Base-by-base conservation (phyloP, 2,113 vertebrate species). In the Crotalus horridus region DNA sequence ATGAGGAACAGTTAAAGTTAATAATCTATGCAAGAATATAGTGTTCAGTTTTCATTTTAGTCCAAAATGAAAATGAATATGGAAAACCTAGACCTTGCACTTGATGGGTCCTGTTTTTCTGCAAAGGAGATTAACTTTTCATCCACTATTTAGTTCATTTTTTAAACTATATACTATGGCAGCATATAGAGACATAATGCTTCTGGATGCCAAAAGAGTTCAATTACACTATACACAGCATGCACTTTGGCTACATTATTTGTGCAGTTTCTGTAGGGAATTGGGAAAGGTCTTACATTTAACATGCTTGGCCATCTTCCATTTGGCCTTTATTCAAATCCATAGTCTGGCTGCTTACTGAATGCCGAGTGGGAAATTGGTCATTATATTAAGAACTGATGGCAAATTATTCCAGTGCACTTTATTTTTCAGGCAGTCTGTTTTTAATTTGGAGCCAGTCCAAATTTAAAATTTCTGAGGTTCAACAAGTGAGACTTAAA, bases 221-320 rank as follows among this genome's bases (percentile, higher is more conserved):
- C 90, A 92, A 96, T 97, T 97, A 94, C 95, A 94, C 94, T 95
- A 95, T 92, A 86, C 93, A 95, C 92, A 95, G 95, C 97, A 97
- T 96, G 95, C 94, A 97, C 97, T 97, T 97, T 95, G 94, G 93
- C 96, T 96, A 96, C 89, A 96, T 97, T 97, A 97, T 98, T 97
- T 98, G 96, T 96, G 96, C 97, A 97, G 89, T 97, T 97, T 97
- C 98, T 97, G 92, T 94, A 96, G 96, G 97, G 97, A 98, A 96
- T 96, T 97, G 95, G 96, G 96, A 97, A 97, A 97, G 94, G 96
- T 96, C 96, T 97, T 97, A 96, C 97, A 97, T 98, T 97, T 97
- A 97, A 97, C 54, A 81, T 94, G 94, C 95, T 97, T 98, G 97
- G 97, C 97, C 93, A 94, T 93, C 93, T 96, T 98, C 97, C 97